Conservation (phyloP, 2,797 vertebrate genomes). For the Nasua narica region DNA sequence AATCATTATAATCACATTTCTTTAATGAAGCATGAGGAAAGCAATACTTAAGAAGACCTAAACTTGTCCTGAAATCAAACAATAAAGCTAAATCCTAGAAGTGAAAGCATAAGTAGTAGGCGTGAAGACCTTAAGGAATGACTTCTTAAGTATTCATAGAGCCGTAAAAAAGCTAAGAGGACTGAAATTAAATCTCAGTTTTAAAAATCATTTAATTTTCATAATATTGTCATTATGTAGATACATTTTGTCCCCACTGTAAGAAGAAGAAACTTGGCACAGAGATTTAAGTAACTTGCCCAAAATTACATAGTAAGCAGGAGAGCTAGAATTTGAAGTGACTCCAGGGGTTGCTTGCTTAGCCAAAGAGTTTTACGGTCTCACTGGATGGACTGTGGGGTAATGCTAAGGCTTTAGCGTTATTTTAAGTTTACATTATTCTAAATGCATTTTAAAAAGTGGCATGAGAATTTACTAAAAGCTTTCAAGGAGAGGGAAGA, state of each 20-base stretch:
- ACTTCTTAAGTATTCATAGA: background rate
- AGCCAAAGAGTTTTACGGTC: conserved; percentile 28
- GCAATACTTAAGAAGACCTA: background rate
- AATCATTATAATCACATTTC: background rate
- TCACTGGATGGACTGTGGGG: background rate
- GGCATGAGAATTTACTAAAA: background rate
- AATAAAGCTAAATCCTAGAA: background rate
- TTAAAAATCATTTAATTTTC: conserved; percentile 32
- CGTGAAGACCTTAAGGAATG: background rate
- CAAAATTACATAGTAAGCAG: conserved; percentile 39
- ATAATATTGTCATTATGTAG: background rate
- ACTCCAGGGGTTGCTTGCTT: conserved; percentile 26
- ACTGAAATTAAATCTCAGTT: background rate
- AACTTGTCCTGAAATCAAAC: background rate
- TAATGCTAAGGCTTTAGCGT: background rate
- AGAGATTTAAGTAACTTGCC: conserved; percentile 13
- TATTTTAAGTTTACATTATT: conserved; percentile 36
- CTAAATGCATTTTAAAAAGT: background rate
- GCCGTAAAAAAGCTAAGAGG: background rate
- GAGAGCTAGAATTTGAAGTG: conserved; percentile 21
- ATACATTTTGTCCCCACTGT: background rate
- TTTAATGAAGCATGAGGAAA: background rate
- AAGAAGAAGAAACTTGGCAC: conserved; percentile 37
- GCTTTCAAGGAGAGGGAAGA: background rate
- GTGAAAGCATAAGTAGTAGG: background rate